Evolutionary conservation across 30 jellyfish, hydroid and myxozoan species (phyloP).

Genomic region (Rhopilema esculentum): DNA sequence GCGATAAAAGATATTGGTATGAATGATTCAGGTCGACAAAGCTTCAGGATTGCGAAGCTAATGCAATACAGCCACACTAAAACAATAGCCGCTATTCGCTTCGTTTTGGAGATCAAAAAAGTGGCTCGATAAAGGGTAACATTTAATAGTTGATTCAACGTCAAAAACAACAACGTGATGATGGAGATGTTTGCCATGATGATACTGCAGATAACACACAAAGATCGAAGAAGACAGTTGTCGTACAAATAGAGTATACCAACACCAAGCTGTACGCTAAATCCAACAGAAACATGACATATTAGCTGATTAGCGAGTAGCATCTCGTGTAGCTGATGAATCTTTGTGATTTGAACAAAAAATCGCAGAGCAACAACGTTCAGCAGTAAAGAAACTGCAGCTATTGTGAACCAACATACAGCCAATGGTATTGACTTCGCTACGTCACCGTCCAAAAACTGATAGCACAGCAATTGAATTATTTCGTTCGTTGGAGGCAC

Average conservation of each 20-base stretch:
- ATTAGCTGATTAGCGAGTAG: constrained; percentile 6
- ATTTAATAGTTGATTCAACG: constrained; percentile 2
- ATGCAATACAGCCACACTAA: constrained; percentile 16
- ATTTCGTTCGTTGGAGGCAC: neutral
- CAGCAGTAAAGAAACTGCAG: neutral
- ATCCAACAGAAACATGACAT: constrained; percentile 16
- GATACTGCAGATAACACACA: neutral
- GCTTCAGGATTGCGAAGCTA: neutral
- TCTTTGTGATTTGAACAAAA: neutral
- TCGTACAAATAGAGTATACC: constrained; percentile 1
- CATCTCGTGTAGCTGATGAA: neutral
- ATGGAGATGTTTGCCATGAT: constrained; percentile 20
- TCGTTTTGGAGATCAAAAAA: neutral
- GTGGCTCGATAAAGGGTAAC: neutral
- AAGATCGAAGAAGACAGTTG: constrained; percentile 11
- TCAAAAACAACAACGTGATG: neutral
- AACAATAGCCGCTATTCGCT: too few relatives aligned
- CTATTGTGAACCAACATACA: constrained; percentile 2
- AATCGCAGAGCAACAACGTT: neutral
- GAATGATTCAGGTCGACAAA: neutral
- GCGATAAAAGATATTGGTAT: neutral
- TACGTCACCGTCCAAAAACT: neutral
- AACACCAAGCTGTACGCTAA: neutral
- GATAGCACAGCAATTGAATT: constrained; percentile 9
- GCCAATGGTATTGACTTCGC: neutral